phyloP scores from a whole-genome alignment of 2,888 invertebrate genomes.

The Druceiella hillmani region DNA sequence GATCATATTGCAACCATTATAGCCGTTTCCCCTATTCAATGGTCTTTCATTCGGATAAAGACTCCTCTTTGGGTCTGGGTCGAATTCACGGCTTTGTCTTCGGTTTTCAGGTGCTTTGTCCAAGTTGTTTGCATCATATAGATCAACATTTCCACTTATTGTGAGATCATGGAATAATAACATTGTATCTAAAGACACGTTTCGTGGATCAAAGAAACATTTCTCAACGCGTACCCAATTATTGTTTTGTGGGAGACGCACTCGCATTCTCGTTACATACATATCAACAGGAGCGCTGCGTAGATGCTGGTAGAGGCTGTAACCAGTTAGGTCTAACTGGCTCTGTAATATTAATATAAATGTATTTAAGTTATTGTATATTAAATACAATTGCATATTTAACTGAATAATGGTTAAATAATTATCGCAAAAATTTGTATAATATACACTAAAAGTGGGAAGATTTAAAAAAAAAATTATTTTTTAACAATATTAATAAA shows the following conservation, averaged over 20 bases:
- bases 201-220: conserved; percentile 69
- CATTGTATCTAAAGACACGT: conserved; percentile 69
- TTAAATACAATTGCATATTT: too few species aligned
- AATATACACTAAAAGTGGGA: not conserved
- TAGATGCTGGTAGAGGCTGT: conserved; percentile 59
- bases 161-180: conserved; percentile 74
- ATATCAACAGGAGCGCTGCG: conserved; percentile 60
- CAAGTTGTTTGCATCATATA: conserved; percentile 44
- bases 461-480: conserved; percentile 2
- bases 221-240: conserved; percentile 70
- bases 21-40: conserved; percentile 33
- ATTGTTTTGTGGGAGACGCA: conserved; percentile 59
- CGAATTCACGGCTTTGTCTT: conserved; percentile 7
- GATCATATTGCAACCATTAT: conserved; percentile 71
- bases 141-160: conserved; percentile 69
- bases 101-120: conserved; percentile 31
- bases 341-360: conserved; percentile 32
- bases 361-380: too few species aligned
- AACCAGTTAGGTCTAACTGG: conserved; percentile 56
- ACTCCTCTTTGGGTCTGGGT: conserved; percentile 26
- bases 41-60: conserved; percentile 31
- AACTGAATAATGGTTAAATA: too few species aligned
- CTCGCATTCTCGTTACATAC: conserved; percentile 65
- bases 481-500: too few species aligned
- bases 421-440: not conserved